Conservation (phyloP, 2,888 invertebrate genomes). For the Clostera curtula region DNA sequence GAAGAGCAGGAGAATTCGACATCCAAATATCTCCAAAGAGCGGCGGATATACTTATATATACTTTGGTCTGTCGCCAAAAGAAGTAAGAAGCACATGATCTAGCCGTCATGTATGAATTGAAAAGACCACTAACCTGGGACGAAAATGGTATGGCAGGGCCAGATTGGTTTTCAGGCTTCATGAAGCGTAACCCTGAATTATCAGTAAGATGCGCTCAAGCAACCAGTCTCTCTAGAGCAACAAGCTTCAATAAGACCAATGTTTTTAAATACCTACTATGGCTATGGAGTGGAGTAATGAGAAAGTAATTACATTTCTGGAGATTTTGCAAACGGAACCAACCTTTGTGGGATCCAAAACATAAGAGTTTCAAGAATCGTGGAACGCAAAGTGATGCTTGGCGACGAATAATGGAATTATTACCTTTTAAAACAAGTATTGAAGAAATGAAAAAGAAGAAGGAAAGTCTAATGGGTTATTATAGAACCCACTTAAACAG, state of each 20-base stretch:
- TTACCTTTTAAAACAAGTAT: conserved; percentile 4
- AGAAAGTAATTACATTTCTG: background rate
- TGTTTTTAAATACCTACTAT: too few species aligned
- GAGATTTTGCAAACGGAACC: background rate
- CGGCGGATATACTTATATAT: conserved; percentile 4
- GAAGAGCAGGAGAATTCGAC: too few species aligned
- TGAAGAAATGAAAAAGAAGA: conserved; percentile 8
- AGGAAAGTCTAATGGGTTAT: conserved; percentile 10
- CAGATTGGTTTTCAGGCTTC: conserved; percentile 21
- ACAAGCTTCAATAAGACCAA: conserved; percentile 5
- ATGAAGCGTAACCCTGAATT: conserved; percentile 19
- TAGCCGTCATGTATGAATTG: background rate
- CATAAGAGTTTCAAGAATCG: background rate
- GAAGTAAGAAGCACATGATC: conserved; percentile 1
- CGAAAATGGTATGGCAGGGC: conserved; percentile 15
- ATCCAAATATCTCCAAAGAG: too few species aligned
- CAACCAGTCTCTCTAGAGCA: conserved; percentile 15
- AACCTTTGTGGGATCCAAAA: background rate
- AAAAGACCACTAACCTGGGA: conserved; percentile 13
- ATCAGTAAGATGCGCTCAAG: conserved; percentile 18
- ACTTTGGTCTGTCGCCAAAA: conserved; percentile 3
- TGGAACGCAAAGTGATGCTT: conserved; percentile 4
- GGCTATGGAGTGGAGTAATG: background rate
- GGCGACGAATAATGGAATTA: conserved; percentile 4
- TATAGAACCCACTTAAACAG: conserved; percentile 9